Base-by-base conservation (phyloP, 2,888 invertebrate genomes). In the Thymelicus lineola region DNA sequence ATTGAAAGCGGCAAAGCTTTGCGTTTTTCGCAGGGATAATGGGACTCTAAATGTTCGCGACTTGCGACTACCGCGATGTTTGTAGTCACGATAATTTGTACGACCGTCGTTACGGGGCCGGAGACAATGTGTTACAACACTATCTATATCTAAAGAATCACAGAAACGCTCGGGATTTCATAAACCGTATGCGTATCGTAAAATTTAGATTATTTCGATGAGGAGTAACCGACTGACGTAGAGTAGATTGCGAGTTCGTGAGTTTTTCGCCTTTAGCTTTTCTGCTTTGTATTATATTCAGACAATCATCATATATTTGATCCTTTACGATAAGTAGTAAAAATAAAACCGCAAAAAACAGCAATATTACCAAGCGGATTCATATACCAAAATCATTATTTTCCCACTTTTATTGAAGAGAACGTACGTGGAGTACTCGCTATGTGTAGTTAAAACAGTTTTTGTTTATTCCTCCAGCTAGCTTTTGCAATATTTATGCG, bases 1-100 rank as follows among this genome's bases (percentile, higher is more conserved):
- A 82, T 84, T 82, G 83, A 84, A 78, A 79, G 79, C 82, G 82
- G 84, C 85, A 89, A 87, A 87, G 89, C 89, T 87, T 88, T 88
- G 84, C 80, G 82, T 79, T 79, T 79, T 78, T 74, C 78, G 75
- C 77, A 70, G 76, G 76, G 76, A 79, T 82, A 82, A 82, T 82
- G 77, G 80, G 77, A 63, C 76, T 79, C 76, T 84, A 82, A 85
- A 85, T 83, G 88, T 86, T 84, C 82, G 81, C 77, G 63, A 80
- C 82, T 80, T 81, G 83, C 79, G 71, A 73, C 73, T 69, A 71
- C 62, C 74, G 66, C 69, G 70, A 20, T 74, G 75, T 77, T 77
- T 76, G 77, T 78, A 74, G 75, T 73, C 73, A 75, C 72, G 75
- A 77, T 78, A 79, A 79, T 79, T 78, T 77, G 75, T 74, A 64